These are phyloP conservation scores for Hybognathus amarus DNA, from an alignment of 2,797 vertebrate species.

Conservation along the genomic window DNA sequence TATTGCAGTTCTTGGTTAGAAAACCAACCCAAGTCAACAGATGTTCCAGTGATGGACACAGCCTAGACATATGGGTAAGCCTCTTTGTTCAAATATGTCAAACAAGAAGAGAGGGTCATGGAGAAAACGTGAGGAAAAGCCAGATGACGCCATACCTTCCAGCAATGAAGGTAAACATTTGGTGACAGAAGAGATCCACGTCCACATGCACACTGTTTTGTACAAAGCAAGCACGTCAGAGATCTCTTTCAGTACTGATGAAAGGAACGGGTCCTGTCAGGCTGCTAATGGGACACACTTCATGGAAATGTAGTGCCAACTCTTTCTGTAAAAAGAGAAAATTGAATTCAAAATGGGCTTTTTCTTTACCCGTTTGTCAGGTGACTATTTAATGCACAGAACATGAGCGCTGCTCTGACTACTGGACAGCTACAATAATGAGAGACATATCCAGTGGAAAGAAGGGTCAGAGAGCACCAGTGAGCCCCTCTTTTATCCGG, in stretches of 20 bases:
- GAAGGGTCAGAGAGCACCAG: constrained; percentile 15
- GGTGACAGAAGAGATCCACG: constrained; percentile 23
- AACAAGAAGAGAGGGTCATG: constrained; percentile 38
- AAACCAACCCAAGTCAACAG: constrained; percentile 15
- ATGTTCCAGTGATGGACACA: constrained; percentile 23
- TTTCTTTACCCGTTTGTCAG: constrained; percentile 40
- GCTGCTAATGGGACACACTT: constrained; percentile 39
- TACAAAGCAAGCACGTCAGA: constrained; percentile 25
- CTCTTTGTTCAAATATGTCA: constrained; percentile 22
- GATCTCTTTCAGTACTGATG: constrained; percentile 32
- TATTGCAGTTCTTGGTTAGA: constrained; percentile 17
- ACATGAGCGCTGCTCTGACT: background rate
- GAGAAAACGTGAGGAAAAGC: constrained; percentile 3
- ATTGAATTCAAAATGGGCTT: constrained; percentile 41
- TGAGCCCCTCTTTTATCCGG: constrained; percentile 19
- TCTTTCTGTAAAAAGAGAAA: constrained; percentile 44
- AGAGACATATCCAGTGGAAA: constrained; percentile 15
- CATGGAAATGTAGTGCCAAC: constrained; percentile 37
- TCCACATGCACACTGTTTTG: constrained; percentile 34
- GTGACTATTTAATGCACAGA: constrained; percentile 36
- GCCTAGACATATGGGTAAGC: constrained; percentile 19
- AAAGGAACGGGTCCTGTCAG: constrained; percentile 23
- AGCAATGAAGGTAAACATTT: constrained; percentile 33
- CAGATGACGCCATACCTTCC: constrained; percentile 2
- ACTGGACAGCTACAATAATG: constrained; percentile 8